Base-by-base conservation (phyloP, 2,113 vertebrate genomes). In the Oryzias woworae region DNA sequence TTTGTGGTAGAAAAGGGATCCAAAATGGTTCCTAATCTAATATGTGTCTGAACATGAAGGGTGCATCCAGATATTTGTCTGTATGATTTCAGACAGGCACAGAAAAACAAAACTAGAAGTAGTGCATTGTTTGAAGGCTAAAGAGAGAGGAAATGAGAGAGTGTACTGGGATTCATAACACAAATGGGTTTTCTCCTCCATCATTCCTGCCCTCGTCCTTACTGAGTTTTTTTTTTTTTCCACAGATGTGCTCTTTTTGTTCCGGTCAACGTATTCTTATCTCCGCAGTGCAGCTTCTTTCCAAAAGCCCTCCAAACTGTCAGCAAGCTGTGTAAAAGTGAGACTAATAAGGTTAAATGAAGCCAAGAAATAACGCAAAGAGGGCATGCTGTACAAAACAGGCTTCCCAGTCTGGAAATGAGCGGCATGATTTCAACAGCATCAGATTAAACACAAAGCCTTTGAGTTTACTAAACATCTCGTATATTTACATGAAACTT, bases 291-390 rank as follows among this genome's bases (percentile, higher is more conserved):
- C 81, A 84, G 85, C 63, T 78, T 71, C 3, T 31, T 36, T 56
- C 59, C 49, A 54, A 14, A 61, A 20, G 0, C 0, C 7, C 6
- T 50, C 45, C 8, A 66, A 72, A 79, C 66, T 63, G 36, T 51
- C 48, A 14, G 55, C 14, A 47, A 60, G 50, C 58, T 46, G 54
- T 56, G 68, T 50, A 50, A 43, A 26, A 15, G 58, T 46, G 52
- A 49, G 36, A 48, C 17, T 71, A 83, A 69, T 82, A 20, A 59
- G 72, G 72, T 72, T 58, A 81, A 80, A 82, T 67, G 64, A 79
- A 74, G 69, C 47, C 48, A 58, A 53, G 51, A 57, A 71, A 75
- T 75, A 59, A 81, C 55, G 51, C 58, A 76, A 62, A 71, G 15
- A 57, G 36, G 51, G n/a, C 28, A 62, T 46, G 59, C 56, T 58